Base-by-base conservation (phyloP, 2,888 invertebrate genomes). In the Himalopsyche anomala region DNA sequence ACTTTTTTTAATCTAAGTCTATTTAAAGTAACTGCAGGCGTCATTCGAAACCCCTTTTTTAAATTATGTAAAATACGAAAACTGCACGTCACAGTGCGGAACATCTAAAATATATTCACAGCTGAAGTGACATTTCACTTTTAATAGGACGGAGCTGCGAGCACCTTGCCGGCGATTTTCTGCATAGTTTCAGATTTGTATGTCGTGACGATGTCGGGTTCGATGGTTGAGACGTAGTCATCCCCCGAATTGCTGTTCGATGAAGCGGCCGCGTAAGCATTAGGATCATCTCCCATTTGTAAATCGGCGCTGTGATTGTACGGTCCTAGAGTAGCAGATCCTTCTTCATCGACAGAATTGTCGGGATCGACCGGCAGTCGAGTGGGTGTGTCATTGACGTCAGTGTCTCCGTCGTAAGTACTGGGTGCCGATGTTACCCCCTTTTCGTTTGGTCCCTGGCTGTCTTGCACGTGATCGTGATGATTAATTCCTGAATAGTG, bases 301-400 rank as follows among this genome's bases (percentile, higher is more conserved):
- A 89, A 89, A 88, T 93, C 93, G 88, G 92, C 92, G 87, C 92
- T 91, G 89, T 92, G 93, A 90, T 95, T 94, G 90, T 95, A 95
- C 3, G 95, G 95, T 17, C 95, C 95, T 90, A 95, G 93, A 80
- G 95, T 95, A 86, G 92, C 91, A 17, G 85, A 82, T 84, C 86
- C 87, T 45, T 92, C 91, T 90, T 93, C 93, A 88, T 92, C 92
- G 87, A 89, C 88, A 81, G 87, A 87, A 56, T 89, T 89, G 74
- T 89, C 87, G 42, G 88, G 86, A 8, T 91, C 91, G 87, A 92
- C 91, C 87, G 92, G 91, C 81, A 89, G 89, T 86, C 89, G 89
- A 62, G 89, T 89, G 83, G 89, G 90, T 87, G 89, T 88, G 88
- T 91, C 91, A 69, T 91, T 90, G 85, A 92, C 92, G 87, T 92